Evolutionary conservation across 1,140 invertebrate genomes (phyloP), one percentile per base, ranked within the genome.

Genomic region (Dryas iulia): DNA sequence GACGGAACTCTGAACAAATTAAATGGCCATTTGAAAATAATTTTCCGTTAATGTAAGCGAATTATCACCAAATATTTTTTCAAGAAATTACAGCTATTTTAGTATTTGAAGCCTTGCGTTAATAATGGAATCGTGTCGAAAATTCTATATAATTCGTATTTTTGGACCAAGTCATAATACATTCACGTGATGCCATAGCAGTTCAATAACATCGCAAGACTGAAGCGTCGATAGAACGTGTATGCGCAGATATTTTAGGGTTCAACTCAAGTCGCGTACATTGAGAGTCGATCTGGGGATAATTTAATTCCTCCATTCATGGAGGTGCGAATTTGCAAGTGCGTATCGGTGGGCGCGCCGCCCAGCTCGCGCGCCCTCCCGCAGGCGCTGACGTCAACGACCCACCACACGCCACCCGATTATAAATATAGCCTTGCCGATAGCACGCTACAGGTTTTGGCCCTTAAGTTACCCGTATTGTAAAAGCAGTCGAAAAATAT

Each of bases 311-410:
- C 68, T 84, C 75, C 86, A 90, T 89, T 90, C 84, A 90, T 89
- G 81, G 83, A 85, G 82, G 86, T 85, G 84, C 86, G 86, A 90
- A 89, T 89, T 89, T 86, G 84, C 82, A 87, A 90, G 88, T 90
- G 86, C 86, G 86, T 90, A 87, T 78, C 76, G 77, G 81, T 87
- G 84, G 85, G 86, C 84, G 86, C 86, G 84, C 80, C 85, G 71
- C 74, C 53, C 71, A 56, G 47, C 69, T 65, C 71, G 67, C 61
- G 33, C 73, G 56, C 71, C 71, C 79, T 70, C 74, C 61, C 77
- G 68, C 71, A 64, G 59, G 66, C 72, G 73, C 82, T 89, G 88
- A 89, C 87, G 87, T 88, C 88, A 89, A 88, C 83, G 74, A 75
- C 81, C 87, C 86, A 79, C 82, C 83, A 73, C 81, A 65, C 72